These are phyloP conservation scores for Brienomyrus brachyistius DNA, from an alignment of 2,113 vertebrate genomes.

Conservation along the genomic window DNA sequence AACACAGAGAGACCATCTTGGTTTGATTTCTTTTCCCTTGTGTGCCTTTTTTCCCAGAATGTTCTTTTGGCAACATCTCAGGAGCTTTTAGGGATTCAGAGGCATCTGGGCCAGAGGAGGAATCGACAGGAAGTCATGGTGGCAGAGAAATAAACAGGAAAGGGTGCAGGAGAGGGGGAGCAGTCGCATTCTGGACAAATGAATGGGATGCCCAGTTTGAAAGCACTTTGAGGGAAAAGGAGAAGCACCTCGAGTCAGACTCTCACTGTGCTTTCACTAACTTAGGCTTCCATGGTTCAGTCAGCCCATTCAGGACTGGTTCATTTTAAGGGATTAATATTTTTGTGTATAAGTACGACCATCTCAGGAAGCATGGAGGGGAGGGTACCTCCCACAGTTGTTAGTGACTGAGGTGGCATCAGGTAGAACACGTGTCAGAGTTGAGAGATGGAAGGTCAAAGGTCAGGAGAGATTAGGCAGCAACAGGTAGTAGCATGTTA, in stretches of 20 bases:
- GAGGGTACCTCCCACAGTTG: too few species aligned
- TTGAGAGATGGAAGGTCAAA: neutral
- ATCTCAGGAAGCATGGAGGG: neutral
- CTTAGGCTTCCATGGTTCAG: neutral
- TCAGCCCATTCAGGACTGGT: neutral
- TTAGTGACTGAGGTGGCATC: neutral
- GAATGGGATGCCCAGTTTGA: neutral
- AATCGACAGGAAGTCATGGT: neutral
- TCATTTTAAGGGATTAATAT: neutral
- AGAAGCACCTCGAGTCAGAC: neutral
- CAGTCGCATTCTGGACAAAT: neutral
- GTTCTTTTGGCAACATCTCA: conserved; percentile 68
- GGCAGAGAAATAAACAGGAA: neutral
- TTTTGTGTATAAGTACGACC: neutral
- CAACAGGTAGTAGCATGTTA: neutral
- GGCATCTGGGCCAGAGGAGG: conserved; percentile 42
- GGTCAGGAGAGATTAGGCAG: neutral
- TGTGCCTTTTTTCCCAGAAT: conserved; percentile 64
- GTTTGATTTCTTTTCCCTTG: conserved; percentile 49
- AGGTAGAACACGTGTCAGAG: neutral
- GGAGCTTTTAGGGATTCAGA: conserved; percentile 55
- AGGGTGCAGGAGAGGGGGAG: neutral
- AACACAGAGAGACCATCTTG: conserved; percentile 12
- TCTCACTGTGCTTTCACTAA: neutral
- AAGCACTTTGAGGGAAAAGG: neutral